phyloP scores from a whole-genome alignment of 2,113 vertebrate genomes.

The Indri indri region DNA sequence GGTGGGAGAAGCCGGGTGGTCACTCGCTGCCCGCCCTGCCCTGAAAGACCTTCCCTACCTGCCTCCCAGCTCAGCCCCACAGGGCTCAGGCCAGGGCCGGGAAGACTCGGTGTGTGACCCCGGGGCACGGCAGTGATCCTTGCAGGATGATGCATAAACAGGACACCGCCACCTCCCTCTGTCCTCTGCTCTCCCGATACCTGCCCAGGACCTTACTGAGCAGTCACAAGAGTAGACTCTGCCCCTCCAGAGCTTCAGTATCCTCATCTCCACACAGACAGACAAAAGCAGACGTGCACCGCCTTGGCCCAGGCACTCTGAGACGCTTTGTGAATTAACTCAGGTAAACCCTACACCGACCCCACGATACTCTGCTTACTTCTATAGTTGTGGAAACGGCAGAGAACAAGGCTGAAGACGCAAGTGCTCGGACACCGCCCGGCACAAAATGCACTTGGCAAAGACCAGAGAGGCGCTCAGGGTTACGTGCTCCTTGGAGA shows the following conservation, averaged over 20 bases:
- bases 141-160: not conserved
- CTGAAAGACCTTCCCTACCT: not conserved
- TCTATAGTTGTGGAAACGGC: no score
- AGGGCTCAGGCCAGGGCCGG: not conserved
- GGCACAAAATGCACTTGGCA: not conserved
- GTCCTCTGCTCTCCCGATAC: not conserved
- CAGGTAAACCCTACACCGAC: fast-evolving
- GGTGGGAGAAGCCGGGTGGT: not conserved
- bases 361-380: no score
- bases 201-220: no score
- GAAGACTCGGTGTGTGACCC: no score
- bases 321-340: not conserved
- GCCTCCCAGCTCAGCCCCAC: not conserved
- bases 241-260: not conserved
- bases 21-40: fast-evolving
- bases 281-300: fast-evolving
- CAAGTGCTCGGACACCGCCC: not conserved
- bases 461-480: not conserved
- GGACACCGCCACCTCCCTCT: not conserved
- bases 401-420: not conserved
- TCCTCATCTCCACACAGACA: not conserved
- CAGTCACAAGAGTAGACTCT: not conserved
- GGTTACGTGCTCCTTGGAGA: fast-evolving
- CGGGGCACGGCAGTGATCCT: fast-evolving
- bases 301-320: no score